phyloP scores from a whole-genome alignment of 2,113 vertebrate species.

The Microtus montanus region DNA sequence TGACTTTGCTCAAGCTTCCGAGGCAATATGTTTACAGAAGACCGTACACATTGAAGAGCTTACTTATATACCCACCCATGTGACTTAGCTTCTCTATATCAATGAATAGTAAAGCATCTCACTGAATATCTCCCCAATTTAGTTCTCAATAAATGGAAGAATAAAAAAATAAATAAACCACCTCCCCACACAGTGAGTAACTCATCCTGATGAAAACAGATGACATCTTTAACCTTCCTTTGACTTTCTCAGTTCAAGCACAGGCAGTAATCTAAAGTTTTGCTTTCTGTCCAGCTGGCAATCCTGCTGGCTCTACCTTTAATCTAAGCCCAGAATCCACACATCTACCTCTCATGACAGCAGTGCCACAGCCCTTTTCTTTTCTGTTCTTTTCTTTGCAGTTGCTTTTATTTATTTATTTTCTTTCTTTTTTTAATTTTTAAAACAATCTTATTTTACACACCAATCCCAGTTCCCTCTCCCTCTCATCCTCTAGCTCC shows the following conservation, averaged over 20 bases:
- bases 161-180: neutral
- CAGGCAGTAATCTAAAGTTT: neutral
- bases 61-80: fast-evolving
- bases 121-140: neutral
- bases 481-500: too few relatives aligned
- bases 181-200: neutral
- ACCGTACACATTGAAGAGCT: neutral
- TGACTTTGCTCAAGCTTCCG: too few relatives aligned
- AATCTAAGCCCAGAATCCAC: neutral
- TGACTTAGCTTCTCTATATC: neutral
- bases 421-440: too few relatives aligned
- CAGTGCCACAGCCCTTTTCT: neutral
- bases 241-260: neutral
- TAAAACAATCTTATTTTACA: too few relatives aligned
- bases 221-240: neutral
- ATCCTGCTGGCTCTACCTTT: neutral
- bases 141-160: neutral
- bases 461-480: too few relatives aligned
- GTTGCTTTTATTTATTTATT: too few relatives aligned
- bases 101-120: neutral
- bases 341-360: too few relatives aligned
- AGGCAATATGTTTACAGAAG: too few relatives aligned
- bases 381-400: too few relatives aligned
- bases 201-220: neutral
- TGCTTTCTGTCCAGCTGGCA: neutral